Base-by-base conservation (phyloP, 2,888 invertebrate genomes). In the Spisula solida region DNA sequence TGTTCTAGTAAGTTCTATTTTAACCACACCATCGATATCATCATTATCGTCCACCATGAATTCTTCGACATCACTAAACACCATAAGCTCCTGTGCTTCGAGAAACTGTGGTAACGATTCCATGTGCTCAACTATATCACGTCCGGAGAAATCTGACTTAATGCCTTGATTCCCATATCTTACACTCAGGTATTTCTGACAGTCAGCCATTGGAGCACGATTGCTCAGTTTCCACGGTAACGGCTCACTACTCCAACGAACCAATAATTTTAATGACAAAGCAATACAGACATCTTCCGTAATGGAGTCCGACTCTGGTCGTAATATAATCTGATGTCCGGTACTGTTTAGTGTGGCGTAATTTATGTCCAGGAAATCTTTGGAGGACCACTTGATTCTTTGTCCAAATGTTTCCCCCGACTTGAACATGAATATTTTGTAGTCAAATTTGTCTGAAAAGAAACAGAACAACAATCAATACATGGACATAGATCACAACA, bases 361-460 rank as follows among this genome's bases (percentile, higher is more conserved):
- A 82, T 91, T 92, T 41, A 94, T 90, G 86, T 94, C 93, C 25
- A 94, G 86, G 78, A 94, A 94, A 86, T 94, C 94, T 80, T 93
- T 91, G 0, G 94, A 87, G 20, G 93, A 92, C 94, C 94, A 94
- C 55, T 93, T 93, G 48, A 94, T 91, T 55, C 94, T 86, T 84
- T 94, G 94, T 51, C 94, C 94, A 90, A 93, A 93, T 2, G 92
- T 93, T 79, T 94, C 93, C 5, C 92, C 93, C 31, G 85, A 91
- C 66, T 93, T 93, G 78, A 88, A 93, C 92, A 93, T 93, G 88
- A 93, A 91, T 60, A 94, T 93, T 79, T 93, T 93, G 91, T 93
- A 94, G 89, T 94, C 94, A 93, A 94, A 94, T 79, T 94, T 94
- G 87, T 94, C 94, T 94, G 93, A 51, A 93, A n/a, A 94, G 78